Conservation (phyloP, 2,888 invertebrate species). For the Acanthosepion lycidas region DNA sequence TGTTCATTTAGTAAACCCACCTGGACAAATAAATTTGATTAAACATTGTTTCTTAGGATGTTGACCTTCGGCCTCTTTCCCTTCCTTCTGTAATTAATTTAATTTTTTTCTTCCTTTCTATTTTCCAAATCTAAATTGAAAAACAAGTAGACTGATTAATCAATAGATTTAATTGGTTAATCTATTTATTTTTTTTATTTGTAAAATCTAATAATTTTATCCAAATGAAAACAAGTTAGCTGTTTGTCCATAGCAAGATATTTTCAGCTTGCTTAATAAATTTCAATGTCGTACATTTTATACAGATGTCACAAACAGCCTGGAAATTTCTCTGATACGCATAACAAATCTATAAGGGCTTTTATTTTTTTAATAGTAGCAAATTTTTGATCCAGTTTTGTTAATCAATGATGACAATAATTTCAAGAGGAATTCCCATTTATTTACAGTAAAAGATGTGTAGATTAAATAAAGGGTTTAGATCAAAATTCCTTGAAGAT, state of each 20-base stretch:
- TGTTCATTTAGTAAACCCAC: background rate
- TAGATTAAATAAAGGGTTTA: too few species aligned
- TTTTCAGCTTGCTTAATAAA: constrained; percentile 18
- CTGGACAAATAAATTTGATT: background rate
- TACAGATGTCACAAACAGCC: background rate
- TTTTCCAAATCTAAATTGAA: background rate
- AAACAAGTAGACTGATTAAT: constrained; percentile 33
- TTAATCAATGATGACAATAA: background rate
- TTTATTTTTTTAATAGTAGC: too few species aligned
- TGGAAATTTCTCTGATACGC: background rate
- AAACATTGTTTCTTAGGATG: background rate
- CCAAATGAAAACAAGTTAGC: background rate
- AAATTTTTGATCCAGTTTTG: background rate
- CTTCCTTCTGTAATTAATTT: constrained; percentile 36
- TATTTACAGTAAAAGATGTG: too few species aligned
- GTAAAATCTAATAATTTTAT: background rate
- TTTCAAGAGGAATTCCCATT: background rate
- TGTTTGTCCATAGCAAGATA: background rate
- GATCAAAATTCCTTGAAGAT: too few species aligned
- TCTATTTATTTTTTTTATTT: background rate
- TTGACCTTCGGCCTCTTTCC: background rate
- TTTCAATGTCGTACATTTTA: background rate
- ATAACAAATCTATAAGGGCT: background rate
- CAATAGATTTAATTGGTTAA: background rate
- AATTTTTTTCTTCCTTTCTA: background rate